A percentile compares a stretch with the other conserved stretches of the same genome.
These are phyloP conservation scores for Etia nguti DNA, from an alignment of 2,113 vertebrate genomes.

Conservation along the genomic window DNA sequence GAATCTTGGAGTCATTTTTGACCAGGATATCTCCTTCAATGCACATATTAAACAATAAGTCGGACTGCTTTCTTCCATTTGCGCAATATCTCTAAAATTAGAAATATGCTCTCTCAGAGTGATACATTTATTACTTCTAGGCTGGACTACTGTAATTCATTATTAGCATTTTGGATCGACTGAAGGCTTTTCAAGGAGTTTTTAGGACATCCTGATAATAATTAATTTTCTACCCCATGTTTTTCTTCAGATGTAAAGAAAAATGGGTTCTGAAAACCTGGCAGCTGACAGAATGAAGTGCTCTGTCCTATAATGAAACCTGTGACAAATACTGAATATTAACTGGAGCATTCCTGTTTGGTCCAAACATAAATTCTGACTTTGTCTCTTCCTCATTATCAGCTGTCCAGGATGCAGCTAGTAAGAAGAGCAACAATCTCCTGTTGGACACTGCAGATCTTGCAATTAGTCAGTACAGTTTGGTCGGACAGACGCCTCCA, in stretches of 20 bases:
- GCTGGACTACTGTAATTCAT: background rate
- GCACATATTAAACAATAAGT: background rate
- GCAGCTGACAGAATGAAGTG: background rate
- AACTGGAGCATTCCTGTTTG: background rate
- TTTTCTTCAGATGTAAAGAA: background rate
- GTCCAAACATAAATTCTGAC: background rate
- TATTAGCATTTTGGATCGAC: background rate
- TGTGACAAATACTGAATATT: background rate
- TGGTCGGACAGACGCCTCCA: conserved; percentile 28
- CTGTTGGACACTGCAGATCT: conserved; percentile 44
- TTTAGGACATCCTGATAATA: background rate
- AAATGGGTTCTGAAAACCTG: background rate
- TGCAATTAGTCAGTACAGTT: conserved; percentile 53
- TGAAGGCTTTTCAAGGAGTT: background rate
- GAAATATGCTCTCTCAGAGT: background rate
- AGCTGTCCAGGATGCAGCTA: conserved; percentile 46
- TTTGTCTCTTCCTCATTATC: background rate
- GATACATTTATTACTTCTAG: background rate
- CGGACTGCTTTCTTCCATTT: background rate
- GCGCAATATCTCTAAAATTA: background rate
- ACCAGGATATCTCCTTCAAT: background rate
- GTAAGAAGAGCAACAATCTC: conserved; percentile 24
- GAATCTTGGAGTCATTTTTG: background rate
- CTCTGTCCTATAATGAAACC: background rate
- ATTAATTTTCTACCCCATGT: background rate